These are phyloP conservation scores for Morinoia aosen DNA, from an alignment of 2,888 invertebrate genomes.

Conservation along the genomic window DNA sequence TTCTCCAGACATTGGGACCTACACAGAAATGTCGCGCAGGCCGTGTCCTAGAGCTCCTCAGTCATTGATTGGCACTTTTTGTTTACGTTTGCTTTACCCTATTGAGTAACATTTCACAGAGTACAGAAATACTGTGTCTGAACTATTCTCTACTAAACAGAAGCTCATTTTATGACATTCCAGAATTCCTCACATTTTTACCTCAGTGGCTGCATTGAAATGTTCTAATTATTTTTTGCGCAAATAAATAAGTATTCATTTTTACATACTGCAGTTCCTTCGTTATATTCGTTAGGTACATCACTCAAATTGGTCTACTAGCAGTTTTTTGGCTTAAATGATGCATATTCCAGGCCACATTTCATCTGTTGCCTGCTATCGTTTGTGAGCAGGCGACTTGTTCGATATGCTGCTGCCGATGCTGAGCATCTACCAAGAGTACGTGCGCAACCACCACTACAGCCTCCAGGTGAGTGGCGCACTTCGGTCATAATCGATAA, in stretches of 20 bases:
- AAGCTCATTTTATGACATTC: not conserved
- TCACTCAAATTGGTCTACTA: not conserved
- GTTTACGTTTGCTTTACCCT: not conserved
- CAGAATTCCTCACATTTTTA: not conserved
- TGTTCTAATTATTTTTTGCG: not conserved
- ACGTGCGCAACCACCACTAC: constrained; percentile 94
- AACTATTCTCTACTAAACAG: not conserved
- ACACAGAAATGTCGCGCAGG: too few relatives aligned
- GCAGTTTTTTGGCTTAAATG: not conserved
- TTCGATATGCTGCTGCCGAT: constrained; percentile 95
- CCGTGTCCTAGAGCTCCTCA: not conserved
- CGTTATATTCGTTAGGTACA: not conserved
- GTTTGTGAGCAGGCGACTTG: constrained; percentile 80
- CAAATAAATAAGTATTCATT: not conserved
- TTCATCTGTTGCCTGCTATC: constrained; percentile 54
- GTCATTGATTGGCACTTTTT: not conserved
- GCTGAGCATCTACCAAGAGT: constrained; percentile 95
- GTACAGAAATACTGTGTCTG: not conserved
- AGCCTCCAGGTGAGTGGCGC: constrained; percentile 79
- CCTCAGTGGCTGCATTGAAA: too few relatives aligned
- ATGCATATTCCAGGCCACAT: not conserved
- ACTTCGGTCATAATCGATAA: not conserved
- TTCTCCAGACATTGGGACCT: too few relatives aligned
- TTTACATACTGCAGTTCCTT: not conserved
- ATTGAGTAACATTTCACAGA: not conserved